These are phyloP conservation scores for Trichogramma dendrolimi DNA, from an alignment of 2,888 invertebrate genomes.

Conservation along the genomic window DNA sequence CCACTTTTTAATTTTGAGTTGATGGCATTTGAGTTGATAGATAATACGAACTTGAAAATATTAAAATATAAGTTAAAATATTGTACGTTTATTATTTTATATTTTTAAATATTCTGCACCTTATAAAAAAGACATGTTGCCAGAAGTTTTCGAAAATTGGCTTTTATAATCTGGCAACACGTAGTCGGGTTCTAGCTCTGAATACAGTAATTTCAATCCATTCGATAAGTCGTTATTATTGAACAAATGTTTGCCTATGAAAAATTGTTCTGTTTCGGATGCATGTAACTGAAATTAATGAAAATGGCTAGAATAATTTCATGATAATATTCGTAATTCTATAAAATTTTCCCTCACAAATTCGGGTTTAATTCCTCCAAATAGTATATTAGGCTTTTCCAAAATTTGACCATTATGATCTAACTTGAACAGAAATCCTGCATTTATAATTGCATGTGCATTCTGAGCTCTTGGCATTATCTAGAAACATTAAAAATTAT, in stretches of 20 bases:
- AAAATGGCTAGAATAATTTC: not conserved
- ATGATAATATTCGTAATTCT: not conserved
- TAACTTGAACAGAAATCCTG: slow-evolving; percentile 66
- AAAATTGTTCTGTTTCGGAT: slow-evolving; percentile 55
- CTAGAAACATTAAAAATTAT: slow-evolving; percentile 45
- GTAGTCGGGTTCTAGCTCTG: slow-evolving; percentile 64
- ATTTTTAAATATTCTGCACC: slow-evolving; percentile 50
- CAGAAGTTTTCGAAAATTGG: slow-evolving; percentile 65
- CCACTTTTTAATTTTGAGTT: slow-evolving; percentile 58
- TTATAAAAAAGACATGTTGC: slow-evolving; percentile 77
- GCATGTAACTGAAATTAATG: slow-evolving; percentile 56
- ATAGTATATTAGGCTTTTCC: slow-evolving; percentile 55
- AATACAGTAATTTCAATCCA: slow-evolving; percentile 55
- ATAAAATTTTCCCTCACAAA: slow-evolving; percentile 43
- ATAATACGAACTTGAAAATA: slow-evolving; percentile 56
- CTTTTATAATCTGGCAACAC: slow-evolving; percentile 65
- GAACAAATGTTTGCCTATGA: slow-evolving; percentile 53
- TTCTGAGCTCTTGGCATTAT: slow-evolving; percentile 74
- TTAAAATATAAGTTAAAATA: not conserved
- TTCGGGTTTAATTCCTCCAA: slow-evolving; percentile 53
- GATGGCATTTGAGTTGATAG: slow-evolving; percentile 56
- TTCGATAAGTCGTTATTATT: slow-evolving; percentile 52
- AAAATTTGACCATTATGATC: slow-evolving; percentile 55
- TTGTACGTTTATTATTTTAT: not conserved
- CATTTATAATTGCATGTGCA: slow-evolving; percentile 73